These are phyloP conservation scores for Dusona sp. DNA, from an alignment of 2,888 invertebrate species.

Conservation along the genomic window DNA sequence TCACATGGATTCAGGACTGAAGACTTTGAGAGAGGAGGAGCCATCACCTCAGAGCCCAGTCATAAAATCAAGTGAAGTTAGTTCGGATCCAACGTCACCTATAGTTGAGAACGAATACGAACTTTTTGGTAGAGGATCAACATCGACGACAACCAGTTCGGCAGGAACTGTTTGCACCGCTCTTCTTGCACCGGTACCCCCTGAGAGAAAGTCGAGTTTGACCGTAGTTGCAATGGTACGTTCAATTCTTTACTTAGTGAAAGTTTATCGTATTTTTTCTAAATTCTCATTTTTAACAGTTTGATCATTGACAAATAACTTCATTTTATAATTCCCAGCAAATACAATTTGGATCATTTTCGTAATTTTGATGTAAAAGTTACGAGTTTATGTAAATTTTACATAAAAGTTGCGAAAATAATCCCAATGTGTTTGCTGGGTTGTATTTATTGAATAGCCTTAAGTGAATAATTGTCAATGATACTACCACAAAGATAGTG, in stretches of 20 bases:
- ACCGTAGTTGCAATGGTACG: slow-evolving; percentile 83
- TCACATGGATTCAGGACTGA: slow-evolving; percentile 97
- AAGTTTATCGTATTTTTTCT: not conserved
- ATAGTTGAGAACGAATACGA: slow-evolving; percentile 95
- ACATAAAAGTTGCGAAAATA: too few relatives aligned
- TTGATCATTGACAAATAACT: not conserved
- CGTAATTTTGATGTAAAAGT: too few relatives aligned
- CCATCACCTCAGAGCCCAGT: slow-evolving; percentile 89
- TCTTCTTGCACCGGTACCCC: slow-evolving; percentile 92
- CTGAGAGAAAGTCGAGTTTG: slow-evolving; percentile 92
- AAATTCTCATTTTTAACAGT: not conserved
- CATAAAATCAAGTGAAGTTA: slow-evolving; percentile 87
- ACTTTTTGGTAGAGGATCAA: slow-evolving; percentile 95
- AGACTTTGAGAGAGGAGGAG: slow-evolving; percentile 92
- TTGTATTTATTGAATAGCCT: not conserved
- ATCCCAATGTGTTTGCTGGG: too few relatives aligned
- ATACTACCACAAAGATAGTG: not conserved
- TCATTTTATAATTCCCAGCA: too few relatives aligned
- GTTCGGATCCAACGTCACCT: slow-evolving; percentile 89
- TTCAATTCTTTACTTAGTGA: not conserved
- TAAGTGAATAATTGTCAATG: not conserved
- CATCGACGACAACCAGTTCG: slow-evolving; percentile 95
- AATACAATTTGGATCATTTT: too few relatives aligned
- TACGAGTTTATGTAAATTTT: too few relatives aligned
- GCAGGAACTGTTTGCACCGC: slow-evolving; percentile 96